Base-by-base conservation (phyloP, 2,113 vertebrate species). In the Phylloscopus whistleri region DNA sequence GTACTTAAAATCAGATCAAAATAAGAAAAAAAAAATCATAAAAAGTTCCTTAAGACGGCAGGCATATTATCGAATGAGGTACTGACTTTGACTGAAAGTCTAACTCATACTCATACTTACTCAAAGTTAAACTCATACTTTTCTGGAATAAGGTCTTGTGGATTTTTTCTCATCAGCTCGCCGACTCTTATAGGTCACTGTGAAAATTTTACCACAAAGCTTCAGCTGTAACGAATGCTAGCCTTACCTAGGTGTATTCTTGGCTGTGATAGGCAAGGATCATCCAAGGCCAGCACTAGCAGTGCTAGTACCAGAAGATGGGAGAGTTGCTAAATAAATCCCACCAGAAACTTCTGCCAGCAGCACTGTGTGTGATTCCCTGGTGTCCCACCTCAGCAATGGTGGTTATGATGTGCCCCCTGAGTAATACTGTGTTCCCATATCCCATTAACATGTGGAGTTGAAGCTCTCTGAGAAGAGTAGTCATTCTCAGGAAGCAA, bases 321-420 rank as follows among this genome's bases (percentile, higher is more conserved):
- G 14, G 27, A 52, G 28, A 60, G 13, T 3, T 44, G n/a, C 16
- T 78, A 60, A n/a, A 37, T 21, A 66, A 89, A 87, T 46, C 26
- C 41, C 58, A 64, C 13, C 2, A 63, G 13, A 27, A 68, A n/a
- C n/a, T 30, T 26, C 16, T 78, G 22, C 16, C n/a, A 49, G 33
- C 21, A 66, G 27, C 7, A 39, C 9, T 67, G 16, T 33, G 12
- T 69, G 41, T 53, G 75, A 33, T 43, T 84, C 30, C 43, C 16
- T 11, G 4, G 28, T 48, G 73, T 46, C 27, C 13, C 16, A 52
- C 22, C 39, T 44, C 44, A 84, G 56, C 44, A 55, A 6, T 13
- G 18, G 26, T 2, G 4, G 27, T 43, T 64, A 24, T 1, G 0
- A 0, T 2, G 43, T 3, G 2, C 11, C 28, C 13, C 22, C 41